Base-by-base conservation (phyloP, 2,888 invertebrate species). In the Punctoribates punctum region DNA sequence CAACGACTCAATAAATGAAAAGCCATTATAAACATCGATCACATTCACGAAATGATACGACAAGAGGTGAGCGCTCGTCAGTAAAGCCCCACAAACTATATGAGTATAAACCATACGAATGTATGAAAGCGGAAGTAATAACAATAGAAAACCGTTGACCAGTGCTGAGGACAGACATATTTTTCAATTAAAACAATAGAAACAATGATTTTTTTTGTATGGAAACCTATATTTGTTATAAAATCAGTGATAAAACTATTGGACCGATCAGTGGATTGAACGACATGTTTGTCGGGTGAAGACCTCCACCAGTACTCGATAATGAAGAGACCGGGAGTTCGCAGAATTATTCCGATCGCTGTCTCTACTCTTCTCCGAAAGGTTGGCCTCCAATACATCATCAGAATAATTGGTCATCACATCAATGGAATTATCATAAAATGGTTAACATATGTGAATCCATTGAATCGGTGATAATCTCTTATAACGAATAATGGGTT, bases 91-190 rank as follows among this genome's bases (percentile, higher is more conserved):
- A 78, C 84, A 84, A 54, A 86, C 81, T 42, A 85, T 81, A 81
- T 87, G 86, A 81, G 85, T 84, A 82, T 87, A 87, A 72, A 87
- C 82, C 20, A 82, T 82, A 38, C 86, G 83, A 46, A 87, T 82
- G 77, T 84, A 83, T 75, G 82, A 82, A 38, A 87, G 80, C 0
- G 87, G 86, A 29, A 87, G 82, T 1, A 86, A 81, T 38, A 86
- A 82, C 75, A 87, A 81, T 54, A 86, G 81, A 13, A 85, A 79
- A 23, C 85, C 85, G 78, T 86, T 82, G 74, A 85, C 79, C 42
- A 87, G 81, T 23, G 85, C 87, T 87, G 11, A 42, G 6, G 84
- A 75, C 82, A 81, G 76, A 77, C 51, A 79, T 42, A 9, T 34
- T 17, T n/a, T 65, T 65, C 65, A 34, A 5, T 34, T 65, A 1